Evolutionary conservation across 2,888 invertebrate species (phyloP), one percentile per base, ranked within the genome.

Genomic region (Malthinus seriepunctatus): DNA sequence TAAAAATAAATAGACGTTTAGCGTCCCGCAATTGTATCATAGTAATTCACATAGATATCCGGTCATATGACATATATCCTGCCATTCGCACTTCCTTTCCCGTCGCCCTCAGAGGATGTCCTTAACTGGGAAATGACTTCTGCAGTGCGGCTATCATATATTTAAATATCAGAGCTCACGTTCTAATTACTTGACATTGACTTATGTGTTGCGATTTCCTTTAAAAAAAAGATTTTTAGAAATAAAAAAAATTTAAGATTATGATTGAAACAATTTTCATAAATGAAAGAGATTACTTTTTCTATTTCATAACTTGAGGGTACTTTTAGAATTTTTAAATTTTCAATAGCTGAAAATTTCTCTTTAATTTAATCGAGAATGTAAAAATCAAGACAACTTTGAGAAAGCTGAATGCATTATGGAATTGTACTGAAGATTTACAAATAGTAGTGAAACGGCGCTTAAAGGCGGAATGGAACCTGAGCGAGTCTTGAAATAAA

Each of bases 51-150:
- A 69, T 66, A 69, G 69, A 73, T 71, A 71, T 75, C 75, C 75
- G 74, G 74, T 75, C 75, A 75, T 73, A 71, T 75, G 75, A 73
- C 68, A 74, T 72, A 69, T 75, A 75, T 75, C 75, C 75, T 75
- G 75, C 74, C 67, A 74, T 74, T 75, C 71, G 67, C 64, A 74
- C 74, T 73, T 75, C 75, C 75, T 75, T 74, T 75, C 74, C 73
- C 75, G 75, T 73, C 74, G 70, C 71, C 69, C 69, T 65, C 63
- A 67, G 66, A 70, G 70, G 70, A 70, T 69, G 70, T 69, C 54
- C 66, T 65, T 68, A 70, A 70, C 69, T 68, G 69, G 69, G 70
- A 70, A 69, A 69, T 69, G 63, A 67, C 67, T 67, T 68, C 67
- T 68, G 61, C 66, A 63, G 65, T 63, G 52, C 60, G 56, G 64